A percentile compares a stretch with the other conserved stretches of the same genome.
Conservation (phyloP, 2,888 invertebrate genomes). For the Argynnis bischoffii region DNA sequence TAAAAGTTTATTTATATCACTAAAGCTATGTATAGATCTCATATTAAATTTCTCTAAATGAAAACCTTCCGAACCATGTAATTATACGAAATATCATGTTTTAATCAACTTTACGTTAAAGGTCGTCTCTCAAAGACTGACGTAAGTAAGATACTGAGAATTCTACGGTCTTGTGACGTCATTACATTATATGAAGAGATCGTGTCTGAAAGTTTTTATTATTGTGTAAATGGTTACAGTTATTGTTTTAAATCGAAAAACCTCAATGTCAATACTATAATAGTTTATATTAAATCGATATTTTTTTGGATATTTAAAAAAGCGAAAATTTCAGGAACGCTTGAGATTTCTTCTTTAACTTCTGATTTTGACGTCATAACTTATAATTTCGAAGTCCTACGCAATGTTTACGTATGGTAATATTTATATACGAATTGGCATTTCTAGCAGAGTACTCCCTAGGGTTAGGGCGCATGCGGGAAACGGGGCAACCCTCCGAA, state of each 20-base stretch:
- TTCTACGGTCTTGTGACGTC: constrained; percentile 30
- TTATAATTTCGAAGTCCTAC: constrained; percentile 1
- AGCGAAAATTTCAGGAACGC: not conserved
- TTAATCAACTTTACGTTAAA: constrained; percentile 21
- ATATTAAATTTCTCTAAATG: not conserved
- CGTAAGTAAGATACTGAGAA: constrained; percentile 43
- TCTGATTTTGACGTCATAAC: not conserved
- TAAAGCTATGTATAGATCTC: too few relatives aligned
- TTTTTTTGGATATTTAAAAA: not conserved
- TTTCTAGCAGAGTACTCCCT: constrained; percentile 57
- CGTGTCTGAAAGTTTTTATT: not conserved
- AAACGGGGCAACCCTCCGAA: constrained; percentile 60
- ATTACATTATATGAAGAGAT: constrained; percentile 5
- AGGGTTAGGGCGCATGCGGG: constrained; percentile 70
- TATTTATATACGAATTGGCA: constrained; percentile 43
- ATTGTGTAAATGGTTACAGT: too few relatives aligned
- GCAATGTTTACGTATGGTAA: constrained; percentile 26
- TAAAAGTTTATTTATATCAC: too few relatives aligned
- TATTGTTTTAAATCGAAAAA: too few relatives aligned
- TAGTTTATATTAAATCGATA: too few relatives aligned
- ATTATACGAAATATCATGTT: constrained; percentile 19
- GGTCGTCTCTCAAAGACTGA: constrained; percentile 40
- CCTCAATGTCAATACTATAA: too few relatives aligned
- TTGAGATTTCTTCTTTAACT: not conserved
- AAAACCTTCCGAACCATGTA: not conserved